Conservation (phyloP, 2,888 invertebrate species). For the Aleiodes leptofemur region DNA sequence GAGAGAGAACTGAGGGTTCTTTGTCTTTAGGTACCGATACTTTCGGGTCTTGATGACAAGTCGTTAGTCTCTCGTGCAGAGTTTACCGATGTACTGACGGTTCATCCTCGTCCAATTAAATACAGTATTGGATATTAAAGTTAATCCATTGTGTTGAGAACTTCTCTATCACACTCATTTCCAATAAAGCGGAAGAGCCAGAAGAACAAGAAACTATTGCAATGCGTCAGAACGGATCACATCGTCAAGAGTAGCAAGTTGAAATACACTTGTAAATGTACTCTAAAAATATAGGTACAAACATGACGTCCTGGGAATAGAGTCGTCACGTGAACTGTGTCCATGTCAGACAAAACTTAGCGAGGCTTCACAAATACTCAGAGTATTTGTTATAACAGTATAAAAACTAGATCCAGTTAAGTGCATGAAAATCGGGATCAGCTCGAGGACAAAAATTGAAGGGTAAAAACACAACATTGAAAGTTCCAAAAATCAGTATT, state of each 20-base stretch:
- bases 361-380: slow-evolving; percentile 2
- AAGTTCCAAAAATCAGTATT: not conserved
- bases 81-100: no score
- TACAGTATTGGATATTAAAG: no score
- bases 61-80: no score
- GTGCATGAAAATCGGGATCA: not conserved
- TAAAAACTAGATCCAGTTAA: slow-evolving; percentile 28
- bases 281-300: not conserved
- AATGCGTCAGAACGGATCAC: slow-evolving; percentile 9
- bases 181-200: no score
- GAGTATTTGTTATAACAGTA: not conserved
- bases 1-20: no score
- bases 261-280: slow-evolving; percentile 18
- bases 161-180: no score
- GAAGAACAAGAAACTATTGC: not conserved
- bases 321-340: slow-evolving; percentile 19
- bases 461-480: slow-evolving; percentile 1
- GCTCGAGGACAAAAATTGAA: slow-evolving; percentile 32
- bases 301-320: not conserved
- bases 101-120: no score
- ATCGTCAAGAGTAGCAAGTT: slow-evolving; percentile 41
- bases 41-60: no score
- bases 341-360: slow-evolving; percentile 8
- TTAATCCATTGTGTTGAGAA: no score
- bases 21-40: no score